phyloP scores from a whole-genome alignment of 1,140 invertebrate species.

The Neuroterus valhalla region DNA sequence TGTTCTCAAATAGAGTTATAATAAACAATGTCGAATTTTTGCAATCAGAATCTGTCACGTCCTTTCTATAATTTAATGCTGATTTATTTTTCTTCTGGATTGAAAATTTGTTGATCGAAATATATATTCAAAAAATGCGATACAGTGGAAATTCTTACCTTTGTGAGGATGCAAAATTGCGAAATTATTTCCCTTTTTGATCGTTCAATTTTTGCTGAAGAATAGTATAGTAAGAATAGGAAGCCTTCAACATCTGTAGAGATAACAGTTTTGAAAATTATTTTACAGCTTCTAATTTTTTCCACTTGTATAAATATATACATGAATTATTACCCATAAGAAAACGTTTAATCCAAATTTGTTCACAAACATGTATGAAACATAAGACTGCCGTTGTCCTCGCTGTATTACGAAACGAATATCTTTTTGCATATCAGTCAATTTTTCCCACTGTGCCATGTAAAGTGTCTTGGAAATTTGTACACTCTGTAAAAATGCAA shows the following conservation, averaged over 20 bases:
- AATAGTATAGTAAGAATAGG: constrained; percentile 31
- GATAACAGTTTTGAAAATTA: not conserved
- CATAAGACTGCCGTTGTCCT: not conserved
- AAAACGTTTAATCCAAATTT: constrained; percentile 34
- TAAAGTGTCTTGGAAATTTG: constrained; percentile 26
- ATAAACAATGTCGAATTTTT: too few relatives aligned
- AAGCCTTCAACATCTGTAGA: constrained; percentile 33
- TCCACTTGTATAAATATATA: too few relatives aligned
- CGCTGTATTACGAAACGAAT: constrained; percentile 23
- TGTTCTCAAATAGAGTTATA: not conserved
- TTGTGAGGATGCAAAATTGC: not conserved
- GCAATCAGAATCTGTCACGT: too few relatives aligned
- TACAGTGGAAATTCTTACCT: not conserved
- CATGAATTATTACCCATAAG: constrained; percentile 16
- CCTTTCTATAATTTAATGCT: too few relatives aligned
- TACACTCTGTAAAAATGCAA: constrained; percentile 2
- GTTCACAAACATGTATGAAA: not conserved
- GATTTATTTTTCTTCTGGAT: not conserved
- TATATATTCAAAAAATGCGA: not conserved
- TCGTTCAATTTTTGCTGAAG: constrained; percentile 27
- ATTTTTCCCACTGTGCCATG: not conserved
- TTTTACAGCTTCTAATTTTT: not conserved
- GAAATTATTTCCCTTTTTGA: not conserved
- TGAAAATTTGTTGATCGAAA: not conserved
- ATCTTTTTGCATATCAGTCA: not conserved